Evolutionary conservation across 2,113 vertebrate genomes (phyloP).

Genomic region (Malurus elegans): DNA sequence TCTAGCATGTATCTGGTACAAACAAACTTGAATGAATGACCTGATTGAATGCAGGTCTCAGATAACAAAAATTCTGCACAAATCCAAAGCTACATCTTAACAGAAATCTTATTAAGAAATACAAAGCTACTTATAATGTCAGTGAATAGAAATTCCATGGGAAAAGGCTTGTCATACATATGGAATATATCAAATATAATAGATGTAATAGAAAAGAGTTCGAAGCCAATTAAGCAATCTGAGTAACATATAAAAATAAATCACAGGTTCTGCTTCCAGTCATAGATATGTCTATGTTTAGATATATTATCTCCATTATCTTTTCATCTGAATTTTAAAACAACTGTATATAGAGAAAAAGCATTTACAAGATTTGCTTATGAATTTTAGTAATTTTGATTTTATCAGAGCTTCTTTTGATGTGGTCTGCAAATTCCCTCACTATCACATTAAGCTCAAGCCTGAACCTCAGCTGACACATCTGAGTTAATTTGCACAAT

Average conservation of each 20-base stretch:
- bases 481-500: background rate
- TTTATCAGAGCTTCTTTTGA: conserved; percentile 21
- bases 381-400: conserved; percentile 18
- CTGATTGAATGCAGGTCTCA: background rate
- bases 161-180: background rate
- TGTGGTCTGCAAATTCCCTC: background rate
- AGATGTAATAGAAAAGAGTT: background rate
- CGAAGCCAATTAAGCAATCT: background rate
- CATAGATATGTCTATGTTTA: background rate
- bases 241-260: background rate
- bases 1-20: background rate
- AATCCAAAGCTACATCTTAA: background rate
- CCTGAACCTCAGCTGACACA: background rate
- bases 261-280: background rate
- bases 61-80: background rate
- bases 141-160: background rate
- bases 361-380: background rate
- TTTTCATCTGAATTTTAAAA: background rate
- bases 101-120: background rate
- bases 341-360: background rate
- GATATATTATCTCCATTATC: background rate
- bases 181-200: background rate
- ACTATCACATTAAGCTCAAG: background rate
- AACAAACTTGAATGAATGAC: background rate
- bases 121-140: background rate